Evolutionary conservation across 2,888 invertebrate genomes (phyloP), one percentile per base, ranked within the genome.

Genomic region (Augiades crinisus): DNA sequence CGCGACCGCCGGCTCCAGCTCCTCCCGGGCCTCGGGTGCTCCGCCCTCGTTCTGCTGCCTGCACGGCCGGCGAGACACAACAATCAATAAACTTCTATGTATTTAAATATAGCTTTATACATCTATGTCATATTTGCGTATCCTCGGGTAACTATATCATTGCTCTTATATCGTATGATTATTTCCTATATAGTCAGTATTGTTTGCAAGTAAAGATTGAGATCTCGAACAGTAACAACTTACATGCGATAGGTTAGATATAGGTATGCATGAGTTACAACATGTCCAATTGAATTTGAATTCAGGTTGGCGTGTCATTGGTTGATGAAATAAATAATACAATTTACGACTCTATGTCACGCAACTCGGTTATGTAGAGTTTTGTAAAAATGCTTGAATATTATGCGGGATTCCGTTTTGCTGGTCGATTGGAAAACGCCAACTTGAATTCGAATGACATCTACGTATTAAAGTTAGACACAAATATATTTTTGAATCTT

Each of bases 121-220:
- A 55, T 46, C 53, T 56, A 56, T 56, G 51, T 51, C 33, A 50
- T 44, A 50, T 54, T 17, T 53, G 47, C 56, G 7, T 49, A 56
- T 52, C 44, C 53, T 56, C 58, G 24, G 41, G 31, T 54, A 56
- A 56, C 56, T 36, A 47, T 56, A 54, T 45, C 49, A 45, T 54
- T 47, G 50, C 47, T 53, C 40, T 50, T 41, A 52, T n/a, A 22
- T 30, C 14, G 22, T 47, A 22, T 34, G 24, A 33, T 47, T 40
- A 8, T 40, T 21, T 40, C 37, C 14, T 47, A 47, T 22, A 33
- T 21, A n/a, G 33, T 31, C 27, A 38, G 13, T 22, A 17, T 41
- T 16, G 2, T 10, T 38, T 31, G 21, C 33, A 31, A 21, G 17
- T 24, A 21, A 41, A 34, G 8, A 41, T 33, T 24, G 22, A 17